phyloP scores from a whole-genome alignment of 2,797 vertebrate genomes.

The Lophius americanus region DNA sequence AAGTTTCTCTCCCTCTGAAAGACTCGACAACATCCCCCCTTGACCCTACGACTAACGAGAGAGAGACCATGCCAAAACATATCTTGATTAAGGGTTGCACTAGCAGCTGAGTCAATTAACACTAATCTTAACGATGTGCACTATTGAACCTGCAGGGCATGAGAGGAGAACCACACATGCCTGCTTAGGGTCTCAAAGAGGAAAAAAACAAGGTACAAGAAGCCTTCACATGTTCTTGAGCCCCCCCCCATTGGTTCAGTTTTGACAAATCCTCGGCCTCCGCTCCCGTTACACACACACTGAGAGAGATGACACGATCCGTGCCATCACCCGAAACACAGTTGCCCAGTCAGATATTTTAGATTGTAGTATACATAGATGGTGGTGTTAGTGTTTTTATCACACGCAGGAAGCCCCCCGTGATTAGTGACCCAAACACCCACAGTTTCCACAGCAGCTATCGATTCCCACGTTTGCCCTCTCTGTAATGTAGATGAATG shows the following conservation, averaged over 20 bases:
- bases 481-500: constrained; percentile 65
- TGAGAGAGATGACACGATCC: constrained; percentile 20
- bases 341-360: constrained; percentile 44
- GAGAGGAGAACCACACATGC: constrained; percentile 67
- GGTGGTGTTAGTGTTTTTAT: constrained; percentile 47
- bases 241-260: constrained; percentile 27
- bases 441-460: constrained; percentile 56
- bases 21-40: constrained; percentile 38
- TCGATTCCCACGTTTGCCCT: constrained; percentile 56
- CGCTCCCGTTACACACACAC: constrained; percentile 30
- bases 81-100: constrained; percentile 79
- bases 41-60: constrained; percentile 61
- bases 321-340: constrained; percentile 56
- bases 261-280: constrained; percentile 60
- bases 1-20: constrained; percentile 45
- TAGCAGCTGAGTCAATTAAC: constrained; percentile 80
- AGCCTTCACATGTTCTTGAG: constrained; percentile 45
- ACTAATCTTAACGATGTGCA: constrained; percentile 81
- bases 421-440: constrained; percentile 46
- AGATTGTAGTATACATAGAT: constrained; percentile 49
- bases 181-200: constrained; percentile 65
- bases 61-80: constrained; percentile 75
- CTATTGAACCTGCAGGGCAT: constrained; percentile 75
- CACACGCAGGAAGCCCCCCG: constrained; percentile 46
- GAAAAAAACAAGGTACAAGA: constrained; percentile 54